Evolutionary conservation across 1,140 invertebrate genomes (phyloP).

Genomic region (Zaprionus ghesquierei): DNA sequence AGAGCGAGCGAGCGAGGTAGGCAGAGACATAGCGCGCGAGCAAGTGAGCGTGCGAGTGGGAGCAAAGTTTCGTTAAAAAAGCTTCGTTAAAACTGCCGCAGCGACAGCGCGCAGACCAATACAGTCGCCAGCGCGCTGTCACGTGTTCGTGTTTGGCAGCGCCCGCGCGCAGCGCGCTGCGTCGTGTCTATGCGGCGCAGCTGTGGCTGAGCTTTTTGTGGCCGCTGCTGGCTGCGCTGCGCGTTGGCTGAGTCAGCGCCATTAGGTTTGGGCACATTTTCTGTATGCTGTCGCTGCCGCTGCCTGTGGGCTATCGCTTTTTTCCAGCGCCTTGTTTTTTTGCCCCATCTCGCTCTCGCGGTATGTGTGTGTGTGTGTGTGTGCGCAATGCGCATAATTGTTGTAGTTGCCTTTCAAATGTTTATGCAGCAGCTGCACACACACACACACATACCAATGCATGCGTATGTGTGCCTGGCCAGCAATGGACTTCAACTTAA

Average conservation of each 20-base stretch:
- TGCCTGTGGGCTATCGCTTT: conserved; percentile 32
- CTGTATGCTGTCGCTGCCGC: conserved; percentile 50
- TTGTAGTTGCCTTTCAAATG: conserved; percentile 24
- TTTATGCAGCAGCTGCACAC: conserved; percentile 33
- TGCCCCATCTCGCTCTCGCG: conserved; percentile 15
- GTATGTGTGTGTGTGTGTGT: conserved; percentile 11
- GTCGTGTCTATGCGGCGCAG: conserved; percentile 33
- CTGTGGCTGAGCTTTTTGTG: conserved; percentile 39
- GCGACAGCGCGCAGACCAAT: conserved; percentile 18
- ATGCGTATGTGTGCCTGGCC: background rate
- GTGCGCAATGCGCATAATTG: conserved; percentile 39
- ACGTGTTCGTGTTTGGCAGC: conserved; percentile 52
- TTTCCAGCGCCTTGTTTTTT: conserved; percentile 19
- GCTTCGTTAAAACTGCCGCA: conserved; percentile 41
- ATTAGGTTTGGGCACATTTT: conserved; percentile 73
- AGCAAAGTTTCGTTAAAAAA: conserved; percentile 72
- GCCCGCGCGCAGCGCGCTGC: background rate
- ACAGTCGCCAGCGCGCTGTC: conserved; percentile 40
- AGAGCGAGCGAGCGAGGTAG: background rate
- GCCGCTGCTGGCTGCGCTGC: conserved; percentile 12
- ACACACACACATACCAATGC: background rate
- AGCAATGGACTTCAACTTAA: conserved; percentile 22
- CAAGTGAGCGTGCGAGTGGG: conserved; percentile 21
- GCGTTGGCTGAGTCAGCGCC: conserved; percentile 58
- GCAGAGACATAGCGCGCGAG: background rate